Conservation (phyloP, 2,113 vertebrate genomes). For the Craseonycteris thonglongyai region DNA sequence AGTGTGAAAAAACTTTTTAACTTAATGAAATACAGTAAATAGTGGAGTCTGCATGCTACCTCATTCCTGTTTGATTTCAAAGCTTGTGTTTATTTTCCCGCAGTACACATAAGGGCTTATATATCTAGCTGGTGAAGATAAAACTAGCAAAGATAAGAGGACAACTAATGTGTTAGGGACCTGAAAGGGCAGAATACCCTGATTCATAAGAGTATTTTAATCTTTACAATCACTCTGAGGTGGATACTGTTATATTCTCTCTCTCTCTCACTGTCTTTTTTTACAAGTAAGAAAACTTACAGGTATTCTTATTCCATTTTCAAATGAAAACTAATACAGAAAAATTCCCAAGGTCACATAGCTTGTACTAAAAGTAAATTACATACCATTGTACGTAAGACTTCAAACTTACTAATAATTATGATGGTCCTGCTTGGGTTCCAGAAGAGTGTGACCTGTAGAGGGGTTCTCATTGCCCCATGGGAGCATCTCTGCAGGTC, state of each 20-base stretch:
- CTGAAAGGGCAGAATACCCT: neutral
- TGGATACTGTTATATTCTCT: neutral
- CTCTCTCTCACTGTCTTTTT: neutral
- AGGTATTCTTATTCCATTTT: neutral
- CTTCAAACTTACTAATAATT: neutral
- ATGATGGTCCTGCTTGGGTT: neutral
- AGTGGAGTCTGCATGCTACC: neutral
- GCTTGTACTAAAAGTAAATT: neutral
- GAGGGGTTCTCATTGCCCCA: neutral
- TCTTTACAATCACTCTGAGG: neutral
- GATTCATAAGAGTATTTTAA: neutral
- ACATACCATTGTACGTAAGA: neutral
- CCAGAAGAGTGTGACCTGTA: neutral
- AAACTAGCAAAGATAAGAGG: neutral
- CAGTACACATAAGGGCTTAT: neutral
- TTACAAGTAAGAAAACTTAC: neutral
- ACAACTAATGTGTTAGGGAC: neutral
- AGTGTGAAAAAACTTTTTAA: neutral
- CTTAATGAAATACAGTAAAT: neutral
- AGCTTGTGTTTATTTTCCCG: neutral
- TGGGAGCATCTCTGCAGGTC: neutral
- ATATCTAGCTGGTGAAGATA: neutral
- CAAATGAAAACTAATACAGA: neutral
- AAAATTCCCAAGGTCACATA: neutral
- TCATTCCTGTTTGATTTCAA: neutral